Conservation (phyloP, 2,797 vertebrate species). For the Clamator glandarius region DNA sequence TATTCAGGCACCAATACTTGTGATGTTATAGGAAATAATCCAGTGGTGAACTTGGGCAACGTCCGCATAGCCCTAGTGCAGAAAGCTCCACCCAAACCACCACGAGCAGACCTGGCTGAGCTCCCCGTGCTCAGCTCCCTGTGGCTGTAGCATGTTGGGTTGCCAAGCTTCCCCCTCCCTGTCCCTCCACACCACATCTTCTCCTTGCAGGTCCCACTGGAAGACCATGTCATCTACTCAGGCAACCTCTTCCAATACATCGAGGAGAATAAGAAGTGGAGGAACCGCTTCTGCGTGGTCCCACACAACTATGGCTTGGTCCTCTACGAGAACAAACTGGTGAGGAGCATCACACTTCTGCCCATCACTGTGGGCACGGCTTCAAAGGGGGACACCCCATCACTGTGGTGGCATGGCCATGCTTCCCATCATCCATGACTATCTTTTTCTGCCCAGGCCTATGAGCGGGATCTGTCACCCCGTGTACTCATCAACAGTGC, state of each 20-base stretch:
- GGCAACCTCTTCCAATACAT: conserved; percentile 93
- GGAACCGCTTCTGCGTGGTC: conserved; percentile 90
- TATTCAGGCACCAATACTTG: background rate
- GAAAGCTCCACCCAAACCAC: background rate
- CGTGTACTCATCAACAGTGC: conserved; percentile 88
- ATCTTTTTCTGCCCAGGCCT: conserved; percentile 78
- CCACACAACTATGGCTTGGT: conserved; percentile 87
- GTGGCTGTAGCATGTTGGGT: rapidly evolving
- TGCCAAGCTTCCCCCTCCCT: background rate
- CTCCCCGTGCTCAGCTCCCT: background rate
- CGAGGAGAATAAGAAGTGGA: conserved; percentile 95
- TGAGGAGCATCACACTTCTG: conserved; percentile 61
- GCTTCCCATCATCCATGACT: background rate
- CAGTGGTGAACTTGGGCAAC: background rate
- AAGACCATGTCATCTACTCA: conserved; percentile 90
- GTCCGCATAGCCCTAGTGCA: background rate
- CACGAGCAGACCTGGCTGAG: rapidly evolving
- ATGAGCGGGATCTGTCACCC: conserved; percentile 85
- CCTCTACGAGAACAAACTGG: conserved; percentile 88
- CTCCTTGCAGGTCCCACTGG: conserved; percentile 83
- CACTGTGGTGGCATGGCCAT: rapidly evolving
- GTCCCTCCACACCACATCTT: rapidly evolving
- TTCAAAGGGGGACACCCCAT: background rate
- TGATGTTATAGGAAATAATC: rapidly evolving
- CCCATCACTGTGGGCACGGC: background rate